Evolutionary conservation across 2,888 invertebrate species (phyloP).

Genomic region (Acleris holmiana): DNA sequence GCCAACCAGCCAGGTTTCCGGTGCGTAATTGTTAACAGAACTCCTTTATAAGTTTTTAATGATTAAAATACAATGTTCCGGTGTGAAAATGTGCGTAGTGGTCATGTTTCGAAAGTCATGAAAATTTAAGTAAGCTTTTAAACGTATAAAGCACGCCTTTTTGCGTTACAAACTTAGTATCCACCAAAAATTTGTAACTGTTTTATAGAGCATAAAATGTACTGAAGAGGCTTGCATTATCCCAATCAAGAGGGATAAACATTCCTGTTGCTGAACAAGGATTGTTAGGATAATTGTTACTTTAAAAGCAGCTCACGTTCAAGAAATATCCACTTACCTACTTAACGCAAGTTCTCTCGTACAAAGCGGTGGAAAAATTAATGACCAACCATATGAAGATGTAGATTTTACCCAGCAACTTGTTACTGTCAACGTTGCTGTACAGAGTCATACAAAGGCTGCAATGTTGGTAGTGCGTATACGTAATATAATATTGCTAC

Average conservation of each 20-base stretch:
- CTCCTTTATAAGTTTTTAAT: constrained; percentile 57
- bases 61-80: constrained; percentile 47
- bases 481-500: constrained; percentile 27
- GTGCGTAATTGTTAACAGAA: constrained; percentile 64
- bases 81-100: constrained; percentile 38
- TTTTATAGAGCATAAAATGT: background rate
- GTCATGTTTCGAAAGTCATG: constrained; percentile 12
- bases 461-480: constrained; percentile 23
- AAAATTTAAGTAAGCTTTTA: constrained; percentile 20
- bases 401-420: constrained; percentile 33
- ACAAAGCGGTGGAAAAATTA: constrained; percentile 25
- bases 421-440: constrained; percentile 31
- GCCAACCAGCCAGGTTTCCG: constrained; percentile 73
- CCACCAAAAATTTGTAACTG: constrained; percentile 1
- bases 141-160: constrained; percentile 13
- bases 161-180: background rate
- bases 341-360: constrained; percentile 16
- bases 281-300: constrained; percentile 17
- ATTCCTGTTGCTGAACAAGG: background rate
- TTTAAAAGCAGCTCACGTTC: constrained; percentile 17
- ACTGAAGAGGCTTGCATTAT: background rate
- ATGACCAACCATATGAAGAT: constrained; percentile 26
- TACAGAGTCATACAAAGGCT: constrained; percentile 20
- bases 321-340: background rate
- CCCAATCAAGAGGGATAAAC: background rate